Conservation (phyloP, 2,113 vertebrate genomes). For the Stigmatopora argus region DNA sequence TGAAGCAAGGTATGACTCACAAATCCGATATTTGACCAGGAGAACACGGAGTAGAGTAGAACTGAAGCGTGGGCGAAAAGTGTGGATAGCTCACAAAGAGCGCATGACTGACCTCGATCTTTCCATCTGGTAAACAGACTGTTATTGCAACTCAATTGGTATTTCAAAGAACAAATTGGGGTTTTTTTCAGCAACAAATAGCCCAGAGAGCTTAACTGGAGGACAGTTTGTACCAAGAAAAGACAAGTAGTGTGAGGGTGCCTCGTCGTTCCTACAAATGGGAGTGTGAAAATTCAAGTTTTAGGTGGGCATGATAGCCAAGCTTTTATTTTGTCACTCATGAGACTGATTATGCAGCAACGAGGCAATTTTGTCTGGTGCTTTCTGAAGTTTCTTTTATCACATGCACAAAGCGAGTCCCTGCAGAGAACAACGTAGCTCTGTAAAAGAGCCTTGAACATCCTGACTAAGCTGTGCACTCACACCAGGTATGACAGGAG, state of each 20-base stretch:
- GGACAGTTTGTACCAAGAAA: constrained; percentile 4
- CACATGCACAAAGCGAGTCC: constrained; percentile 32
- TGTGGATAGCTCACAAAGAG: constrained; percentile 64
- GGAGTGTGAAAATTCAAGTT: constrained; percentile 17
- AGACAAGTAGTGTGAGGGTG: constrained; percentile 14
- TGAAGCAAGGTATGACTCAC: constrained; percentile 65
- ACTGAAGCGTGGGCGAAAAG: constrained; percentile 59
- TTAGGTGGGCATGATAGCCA: constrained; percentile 17
- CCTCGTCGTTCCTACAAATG: constrained; percentile 14
- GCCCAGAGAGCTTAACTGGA: constrained; percentile 24
- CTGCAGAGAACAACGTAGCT: constrained; percentile 43
- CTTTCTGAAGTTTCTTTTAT: constrained; percentile 33
- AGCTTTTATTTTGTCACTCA: constrained; percentile 33
- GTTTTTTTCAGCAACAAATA: constrained; percentile 35
- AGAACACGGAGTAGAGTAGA: constrained; percentile 57
- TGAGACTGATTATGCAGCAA: constrained; percentile 27
- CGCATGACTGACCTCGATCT: constrained; percentile 59
- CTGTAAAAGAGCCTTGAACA: constrained; percentile 45
- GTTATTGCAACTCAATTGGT: constrained; percentile 50
- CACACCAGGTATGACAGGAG: constrained; percentile 49
- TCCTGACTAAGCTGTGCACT: constrained; percentile 12
- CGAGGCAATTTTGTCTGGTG: constrained; percentile 20
- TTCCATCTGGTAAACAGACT: constrained; percentile 67
- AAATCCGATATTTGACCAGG: constrained; percentile 69
- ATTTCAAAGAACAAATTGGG: constrained; percentile 49